A percentile compares a stretch with the other conserved stretches of the same genome.
Evolutionary conservation across 2,888 invertebrate genomes (phyloP).

Genomic region (Caenorhabditis sulstoni): DNA sequence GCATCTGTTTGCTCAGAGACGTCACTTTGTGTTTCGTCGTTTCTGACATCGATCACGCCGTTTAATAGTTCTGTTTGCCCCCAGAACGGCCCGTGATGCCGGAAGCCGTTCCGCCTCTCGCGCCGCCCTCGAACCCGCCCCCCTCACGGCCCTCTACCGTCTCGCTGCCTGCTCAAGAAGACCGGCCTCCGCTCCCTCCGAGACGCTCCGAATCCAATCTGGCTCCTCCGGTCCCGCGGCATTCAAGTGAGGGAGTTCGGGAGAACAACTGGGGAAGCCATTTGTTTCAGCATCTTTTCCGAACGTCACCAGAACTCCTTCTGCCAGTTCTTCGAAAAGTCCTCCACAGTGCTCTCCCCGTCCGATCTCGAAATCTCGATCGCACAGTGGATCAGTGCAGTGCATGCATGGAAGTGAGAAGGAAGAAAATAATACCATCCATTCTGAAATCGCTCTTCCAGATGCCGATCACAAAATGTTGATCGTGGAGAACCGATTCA

Average conservation of each 20-base stretch:
- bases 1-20: not conserved
- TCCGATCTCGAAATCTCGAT: conserved; percentile 7
- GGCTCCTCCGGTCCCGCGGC: conserved; percentile 36
- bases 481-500: conserved; percentile 45
- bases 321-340: conserved; percentile 38
- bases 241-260: conserved; percentile 5
- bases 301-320: conserved; percentile 12
- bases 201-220: conserved; percentile 32
- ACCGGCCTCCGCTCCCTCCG: conserved; percentile 39
- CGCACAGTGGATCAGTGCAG: conserved; percentile 24
- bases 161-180: not conserved
- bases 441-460: not conserved
- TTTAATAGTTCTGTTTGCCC: conserved; percentile 14
- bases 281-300: not conserved
- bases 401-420: conserved; percentile 28
- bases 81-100: conserved; percentile 45
- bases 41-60: not conserved
- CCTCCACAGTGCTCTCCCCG: conserved; percentile 19
- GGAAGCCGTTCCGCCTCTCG: conserved; percentile 21
- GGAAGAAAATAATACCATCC: too few relatives aligned
- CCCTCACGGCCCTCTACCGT: conserved; percentile 4
- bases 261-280: not conserved
- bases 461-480: conserved; percentile 43
- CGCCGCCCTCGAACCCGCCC: conserved; percentile 28
- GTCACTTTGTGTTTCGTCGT: conserved; percentile 31